These are phyloP conservation scores for Odontamblyopus lacepedii DNA, from an alignment of 2,797 vertebrate genomes.

Conservation along the genomic window DNA sequence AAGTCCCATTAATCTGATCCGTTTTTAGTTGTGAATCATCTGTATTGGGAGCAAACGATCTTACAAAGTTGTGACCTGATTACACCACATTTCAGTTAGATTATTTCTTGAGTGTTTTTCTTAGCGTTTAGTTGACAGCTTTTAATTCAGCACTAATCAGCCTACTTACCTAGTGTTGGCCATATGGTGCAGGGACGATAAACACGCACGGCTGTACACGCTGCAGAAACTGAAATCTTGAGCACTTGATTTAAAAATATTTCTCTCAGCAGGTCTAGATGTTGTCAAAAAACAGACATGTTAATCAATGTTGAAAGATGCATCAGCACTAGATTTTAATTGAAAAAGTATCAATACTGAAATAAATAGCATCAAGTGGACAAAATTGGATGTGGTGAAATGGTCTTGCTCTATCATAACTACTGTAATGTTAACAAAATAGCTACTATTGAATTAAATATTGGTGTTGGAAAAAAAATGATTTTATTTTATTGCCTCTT, in stretches of 20 bases:
- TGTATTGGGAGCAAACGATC: not conserved
- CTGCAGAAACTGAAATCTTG: not conserved
- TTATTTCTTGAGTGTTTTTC: not conserved
- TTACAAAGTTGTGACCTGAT: not conserved
- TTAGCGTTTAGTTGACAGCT: conserved; percentile 36
- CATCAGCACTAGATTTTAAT: no score
- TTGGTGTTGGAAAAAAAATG: no score
- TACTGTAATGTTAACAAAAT: no score
- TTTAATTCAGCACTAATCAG: conserved; percentile 58
- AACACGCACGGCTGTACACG: not conserved
- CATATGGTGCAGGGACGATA: conserved; percentile 61
- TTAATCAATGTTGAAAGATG: no score
- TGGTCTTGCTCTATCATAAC: no score
- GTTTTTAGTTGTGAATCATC: not conserved
- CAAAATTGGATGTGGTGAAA: no score
- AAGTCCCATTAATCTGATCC: not conserved
- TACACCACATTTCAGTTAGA: not conserved
- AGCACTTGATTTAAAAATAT: not conserved
- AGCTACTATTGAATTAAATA: no score
- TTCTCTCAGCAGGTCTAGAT: no score
- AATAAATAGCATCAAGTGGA: no score
- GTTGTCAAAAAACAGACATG: no score
- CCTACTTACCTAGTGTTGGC: conserved; percentile 50
- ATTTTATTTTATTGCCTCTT: no score
- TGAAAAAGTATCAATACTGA: no score